Base-by-base conservation (phyloP, 2,113 vertebrate species). In the Crocuta crocuta region DNA sequence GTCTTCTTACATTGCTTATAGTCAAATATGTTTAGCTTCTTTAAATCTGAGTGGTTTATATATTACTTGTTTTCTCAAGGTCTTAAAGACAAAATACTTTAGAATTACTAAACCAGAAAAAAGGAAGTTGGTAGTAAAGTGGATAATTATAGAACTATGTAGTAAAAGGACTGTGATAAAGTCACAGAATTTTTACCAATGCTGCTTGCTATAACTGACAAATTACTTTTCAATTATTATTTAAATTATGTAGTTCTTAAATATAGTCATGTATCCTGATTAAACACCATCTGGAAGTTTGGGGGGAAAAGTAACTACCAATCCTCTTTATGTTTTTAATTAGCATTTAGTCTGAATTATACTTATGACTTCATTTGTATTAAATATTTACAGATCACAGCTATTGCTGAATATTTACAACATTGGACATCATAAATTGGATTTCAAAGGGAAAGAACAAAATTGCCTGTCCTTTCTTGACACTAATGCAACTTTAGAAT, bases 311-410 rank as follows among this genome's bases (percentile, higher is more conserved):
- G 82, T 95, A 98, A 86, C 89, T 97, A 94, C 92, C 63, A 96
- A 97, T 97, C 39, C 97, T 97, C 63, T 98, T 98, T 98, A 98
- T 98, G 97, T 98, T 97, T 98, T 97, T 87, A 98, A 96, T 97
- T 95, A 96, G 91, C 96, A 97, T 98, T 94, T 96, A 98, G 91
- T 96, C 80, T 98, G 70, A 97, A 53, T 98, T 97, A 94, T 91
- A 0, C 4, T 97, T 96, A 97, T 31, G 35, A 95, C 92, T 98
- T 98, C 84, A 97, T 98, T 98, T 98, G 93, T 98, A 98, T 99
- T 98, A 98, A 98, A 99, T 66, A 90, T 96, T 98, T 98, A 99
- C 89, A 98, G 91, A 80, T 89, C 89, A 96, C 68, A 97, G 91
- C 86, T 97, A 96, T 92, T 97, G 95, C 94, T 94, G 95, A 97